Conservation (phyloP, 2,888 invertebrate genomes). For the Ferrisia virgata region DNA sequence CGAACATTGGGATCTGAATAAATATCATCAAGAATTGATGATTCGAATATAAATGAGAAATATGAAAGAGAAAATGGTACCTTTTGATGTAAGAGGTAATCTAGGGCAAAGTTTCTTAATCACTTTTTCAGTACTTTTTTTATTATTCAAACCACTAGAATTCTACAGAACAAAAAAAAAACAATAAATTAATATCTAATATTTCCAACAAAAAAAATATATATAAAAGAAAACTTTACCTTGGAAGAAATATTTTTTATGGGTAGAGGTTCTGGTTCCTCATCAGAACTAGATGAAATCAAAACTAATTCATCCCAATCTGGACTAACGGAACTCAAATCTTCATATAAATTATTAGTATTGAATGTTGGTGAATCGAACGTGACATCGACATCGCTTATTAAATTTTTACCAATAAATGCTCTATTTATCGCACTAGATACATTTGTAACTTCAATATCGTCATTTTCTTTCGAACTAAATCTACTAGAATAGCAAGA, state of each 20-base stretch:
- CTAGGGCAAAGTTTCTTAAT: background rate
- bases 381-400: background rate
- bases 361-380: background rate
- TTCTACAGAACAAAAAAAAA: background rate
- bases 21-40: background rate
- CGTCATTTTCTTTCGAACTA: background rate
- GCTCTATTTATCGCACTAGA: background rate
- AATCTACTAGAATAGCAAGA: background rate
- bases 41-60: too few relatives aligned
- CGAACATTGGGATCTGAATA: background rate
- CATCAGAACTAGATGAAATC: background rate
- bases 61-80: background rate
- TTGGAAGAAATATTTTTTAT: background rate
- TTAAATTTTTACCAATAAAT: background rate
- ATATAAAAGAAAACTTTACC: background rate
- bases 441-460: background rate
- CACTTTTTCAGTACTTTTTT: background rate
- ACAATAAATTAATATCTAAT: background rate
- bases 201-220: background rate
- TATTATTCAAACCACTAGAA: background rate
- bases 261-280: background rate
- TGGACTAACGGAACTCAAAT: background rate
- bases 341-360: background rate
- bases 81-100: background rate
- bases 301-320: background rate